Base-by-base conservation (phyloP, 2,797 vertebrate genomes). In the Enteromius radiatus region DNA sequence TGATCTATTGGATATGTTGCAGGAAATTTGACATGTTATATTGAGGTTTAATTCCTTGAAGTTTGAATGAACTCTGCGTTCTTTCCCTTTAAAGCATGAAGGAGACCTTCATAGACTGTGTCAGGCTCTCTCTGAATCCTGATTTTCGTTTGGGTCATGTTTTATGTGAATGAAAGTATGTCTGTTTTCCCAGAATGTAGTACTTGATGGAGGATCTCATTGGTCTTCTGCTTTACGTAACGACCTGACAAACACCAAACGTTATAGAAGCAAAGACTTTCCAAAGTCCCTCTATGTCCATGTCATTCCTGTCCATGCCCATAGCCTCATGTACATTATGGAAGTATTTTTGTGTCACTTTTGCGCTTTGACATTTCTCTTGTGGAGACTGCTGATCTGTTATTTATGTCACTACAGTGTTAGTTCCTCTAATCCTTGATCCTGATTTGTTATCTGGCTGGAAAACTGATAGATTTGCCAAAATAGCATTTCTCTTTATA, bases 381-480 rank as follows among this genome's bases (percentile, higher is more conserved):
- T 56, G 59, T 84, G 52, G 82, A 87, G 86, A 86, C 78, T 78
- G 68, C 78, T 73, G 79, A 86, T 86, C 79, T 88, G 86, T 84
- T 87, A 87, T 84, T 85, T 83, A 86, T 85, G 81, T 88, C 77
- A 75, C 78, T 85, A 78, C 85, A 85, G 79, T 87, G 85, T 88
- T 86, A 85, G 79, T 83, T 80, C 61, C 69, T 86, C 67, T 81
- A 70, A 63, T 78, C 61, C 76, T 84, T 77, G 78, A 63, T 81
- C 81, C 68, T 77, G 73, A 83, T 76, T 75, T 68, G 77, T 71
- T 80, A 81, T 81, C 59, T 79, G 77, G 45, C 79, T 86, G 75
- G 84, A 84, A 86, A 86, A 80, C 59, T 78, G 78, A 84, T 87
- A 82, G 71, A 87, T 70, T 86, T 88, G 86, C 89, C 86, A 89